Conservation (phyloP, 2,888 invertebrate genomes). For the Kryphioiulus occultus region DNA sequence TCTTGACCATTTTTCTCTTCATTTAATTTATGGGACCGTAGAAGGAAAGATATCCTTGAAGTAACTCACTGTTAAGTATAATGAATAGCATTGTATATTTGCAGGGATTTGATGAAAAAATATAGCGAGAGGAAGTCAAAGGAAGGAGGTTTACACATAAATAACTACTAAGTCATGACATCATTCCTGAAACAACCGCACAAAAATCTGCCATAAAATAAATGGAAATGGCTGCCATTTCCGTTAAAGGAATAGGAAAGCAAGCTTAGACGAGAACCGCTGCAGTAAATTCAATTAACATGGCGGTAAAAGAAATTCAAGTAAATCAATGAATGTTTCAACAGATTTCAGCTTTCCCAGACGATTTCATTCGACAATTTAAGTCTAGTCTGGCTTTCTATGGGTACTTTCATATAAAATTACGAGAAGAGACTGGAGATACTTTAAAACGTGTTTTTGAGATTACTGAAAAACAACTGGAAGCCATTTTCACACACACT, state of each 20-base stretch:
- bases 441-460: neutral
- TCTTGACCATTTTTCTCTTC: neutral
- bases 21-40: neutral
- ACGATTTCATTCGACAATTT: neutral
- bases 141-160: conserved; percentile 19
- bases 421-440: neutral
- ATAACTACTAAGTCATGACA: conserved; percentile 12
- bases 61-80: conserved; percentile 22
- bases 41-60: neutral
- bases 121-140: conserved; percentile 21
- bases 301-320: neutral
- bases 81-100: conserved; percentile 21
- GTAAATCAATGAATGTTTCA: conserved; percentile 27
- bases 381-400: neutral
- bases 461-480: neutral
- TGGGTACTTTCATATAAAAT: neutral
- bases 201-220: conserved; percentile 14
- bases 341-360: neutral
- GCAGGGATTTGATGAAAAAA: conserved; percentile 20
- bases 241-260: neutral
- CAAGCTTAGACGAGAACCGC: neutral
- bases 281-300: conserved; percentile 21
- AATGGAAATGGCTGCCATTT: conserved; percentile 3
- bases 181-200: neutral
- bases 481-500: neutral